Base-by-base conservation (phyloP, 2,113 vertebrate genomes). In the Tupaia tana region DNA sequence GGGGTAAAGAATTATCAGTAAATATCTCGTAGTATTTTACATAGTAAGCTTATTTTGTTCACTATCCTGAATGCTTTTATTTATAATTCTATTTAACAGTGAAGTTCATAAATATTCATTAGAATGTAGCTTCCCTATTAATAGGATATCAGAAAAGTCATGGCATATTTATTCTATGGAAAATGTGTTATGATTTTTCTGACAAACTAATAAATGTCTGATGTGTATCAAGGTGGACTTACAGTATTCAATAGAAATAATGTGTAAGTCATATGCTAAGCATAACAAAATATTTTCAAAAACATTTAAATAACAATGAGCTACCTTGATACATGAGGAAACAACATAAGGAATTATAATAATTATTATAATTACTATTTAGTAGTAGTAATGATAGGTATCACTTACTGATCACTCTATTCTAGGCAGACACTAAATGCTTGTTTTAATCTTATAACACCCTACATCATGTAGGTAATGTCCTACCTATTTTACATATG, bases 61-160 rank as follows among this genome's bases (percentile, higher is more conserved):
- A 54, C 9, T 63, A 25, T 70, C 64, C 25, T 43, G 15, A 85
- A 74, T 79, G 54, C 61, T 91, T 89, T 66, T 27, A 43, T 77
- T 91, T 77, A 34, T 86, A 85, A 70, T 97, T 78, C 34, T 89
- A 1, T 95, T 96, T 86, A 63, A 25, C 56, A 66, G 3, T 87
- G 31, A 86, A 67, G 24, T 96, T 90, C 90, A 27, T 92, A 54
- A 94, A 94, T 83, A 90, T 7, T 90, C 63, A 78, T 25, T 59
- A 91, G 61, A 80, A 69, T 54, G 9, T 84, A n/a, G 80, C 90
- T 93, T 94, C 54, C 14, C 70, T 86, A 20, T 79, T 87, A 93
- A 43, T 43, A 43, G 43, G 43, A 3, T 43, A 43, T 43, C 43
- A 5, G 43, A 43, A 43, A 43, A 43, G 43, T 43, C 43, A 43